Percentiles rank a stretch among this genome's conserved stretches.
phyloP scores from a whole-genome alignment of 2,113 vertebrate species.

The Clarias batrachus region DNA sequence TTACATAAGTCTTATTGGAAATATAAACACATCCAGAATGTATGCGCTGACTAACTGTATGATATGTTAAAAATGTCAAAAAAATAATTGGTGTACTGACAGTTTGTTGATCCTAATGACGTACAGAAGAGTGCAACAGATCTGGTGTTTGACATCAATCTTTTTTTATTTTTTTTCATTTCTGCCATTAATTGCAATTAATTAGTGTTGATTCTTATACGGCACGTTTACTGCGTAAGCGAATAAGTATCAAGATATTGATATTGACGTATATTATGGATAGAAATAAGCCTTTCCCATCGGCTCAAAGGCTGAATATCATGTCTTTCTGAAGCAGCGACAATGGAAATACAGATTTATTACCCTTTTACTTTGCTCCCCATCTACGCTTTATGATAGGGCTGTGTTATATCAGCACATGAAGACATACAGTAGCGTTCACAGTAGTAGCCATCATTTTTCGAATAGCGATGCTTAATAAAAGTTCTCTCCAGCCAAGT shows the following conservation, averaged over 20 bases:
- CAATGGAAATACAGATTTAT: slow-evolving; percentile 27
- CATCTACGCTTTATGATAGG: slow-evolving; percentile 34
- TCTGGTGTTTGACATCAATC: background rate
- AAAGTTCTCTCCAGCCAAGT: slow-evolving; percentile 51
- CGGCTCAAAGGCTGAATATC: background rate
- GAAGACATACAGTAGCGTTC: slow-evolving; percentile 29
- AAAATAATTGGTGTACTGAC: background rate
- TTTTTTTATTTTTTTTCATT: background rate
- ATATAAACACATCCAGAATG: background rate
- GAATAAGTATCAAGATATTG: too few species aligned
- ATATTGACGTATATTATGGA: background rate
- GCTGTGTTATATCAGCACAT: slow-evolving; percentile 29
- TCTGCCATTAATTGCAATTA: background rate
- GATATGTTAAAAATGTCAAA: too few species aligned
- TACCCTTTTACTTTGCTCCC: slow-evolving; percentile 33
- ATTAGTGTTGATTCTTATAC: background rate
- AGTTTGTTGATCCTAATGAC: background rate
- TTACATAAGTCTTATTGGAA: background rate
- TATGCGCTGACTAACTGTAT: background rate
- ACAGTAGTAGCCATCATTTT: slow-evolving; percentile 46
- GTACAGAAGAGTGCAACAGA: background rate
- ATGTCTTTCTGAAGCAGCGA: background rate
- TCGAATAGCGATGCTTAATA: slow-evolving; percentile 49
- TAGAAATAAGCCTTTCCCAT: background rate
- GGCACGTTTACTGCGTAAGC: background rate